phyloP scores from a whole-genome alignment of 2,888 invertebrate species.

The Drosophila subsilvestris region DNA sequence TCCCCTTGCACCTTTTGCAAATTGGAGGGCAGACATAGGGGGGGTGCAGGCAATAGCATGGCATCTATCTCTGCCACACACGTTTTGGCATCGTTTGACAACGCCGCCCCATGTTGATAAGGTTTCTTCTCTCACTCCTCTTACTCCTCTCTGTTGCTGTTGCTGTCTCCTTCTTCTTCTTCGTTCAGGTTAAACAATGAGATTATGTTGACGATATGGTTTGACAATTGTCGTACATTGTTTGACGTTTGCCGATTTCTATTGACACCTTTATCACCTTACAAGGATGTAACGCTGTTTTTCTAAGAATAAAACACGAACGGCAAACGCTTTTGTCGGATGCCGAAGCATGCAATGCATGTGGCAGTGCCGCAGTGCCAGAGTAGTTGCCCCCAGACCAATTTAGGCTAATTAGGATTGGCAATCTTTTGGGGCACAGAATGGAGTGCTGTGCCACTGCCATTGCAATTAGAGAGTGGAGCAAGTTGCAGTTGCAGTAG shows the following conservation, averaged over 20 bases:
- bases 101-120: conserved; percentile 76
- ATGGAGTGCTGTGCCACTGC: neutral
- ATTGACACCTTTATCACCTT: conserved; percentile 74
- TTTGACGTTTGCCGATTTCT: conserved; percentile 80
- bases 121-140: conserved; percentile 31
- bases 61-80: conserved; percentile 67
- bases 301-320: conserved; percentile 72
- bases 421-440: conserved; percentile 32
- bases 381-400: conserved; percentile 40
- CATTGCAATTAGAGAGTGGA: neutral
- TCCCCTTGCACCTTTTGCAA: conserved; percentile 46
- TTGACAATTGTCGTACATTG: conserved; percentile 81
- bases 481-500: neutral
- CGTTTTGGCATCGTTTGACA: conserved; percentile 69
- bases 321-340: conserved; percentile 57
- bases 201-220: conserved; percentile 78
- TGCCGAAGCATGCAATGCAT: conserved; percentile 53
- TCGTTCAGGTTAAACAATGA: conserved; percentile 70
- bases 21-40: too few species aligned
- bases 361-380: neutral
- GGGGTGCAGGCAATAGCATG: neutral
- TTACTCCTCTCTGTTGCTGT: neutral
- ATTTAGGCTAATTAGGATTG: conserved; percentile 71
- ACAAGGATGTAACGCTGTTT: conserved; percentile 78
- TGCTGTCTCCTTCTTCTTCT: neutral